Base-by-base conservation (phyloP, 2,113 vertebrate genomes). In the Desmodus rotundus region DNA sequence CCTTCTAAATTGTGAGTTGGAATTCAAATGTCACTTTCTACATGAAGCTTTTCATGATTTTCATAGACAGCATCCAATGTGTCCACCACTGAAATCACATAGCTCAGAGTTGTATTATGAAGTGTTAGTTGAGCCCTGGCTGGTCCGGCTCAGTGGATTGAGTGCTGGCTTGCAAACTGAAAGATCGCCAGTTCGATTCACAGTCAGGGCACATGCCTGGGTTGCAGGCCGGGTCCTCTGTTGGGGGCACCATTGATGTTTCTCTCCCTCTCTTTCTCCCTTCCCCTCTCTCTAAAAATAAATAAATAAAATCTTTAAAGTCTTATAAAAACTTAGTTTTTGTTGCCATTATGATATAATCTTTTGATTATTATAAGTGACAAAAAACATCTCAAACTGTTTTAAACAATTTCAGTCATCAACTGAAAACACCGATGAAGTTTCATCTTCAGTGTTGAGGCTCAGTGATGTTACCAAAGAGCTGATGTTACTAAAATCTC, bases 21-120 rank as follows among this genome's bases (percentile, higher is more conserved):
- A 93, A 96, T 96, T 94, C 58, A 95, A 24, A 85, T 56, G 63
- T 68, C 56, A n/a, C 70, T 89, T 96, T 93, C 52, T 28, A 78
- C 14, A 45, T 56, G 76, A 92, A 90, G 28, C 24, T 14, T 78
- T 94, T 80, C 28, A 47, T n/a, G 54, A 80, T 45, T 87, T 24
- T 76, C 38, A 87, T 11, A 61, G 93, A 58, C 63, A 83, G 56
- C 68, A 93, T 68, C 73, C 77, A 47, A 0, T 41, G 10, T 96
- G 8, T 95, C 58, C 28, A 38, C 91, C 11, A 63, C 63, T 89
- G 77, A 68, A 87, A 68, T 96, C 73, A 43, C 36, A 81, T 78
- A 90, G 36, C 70, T 92, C 56, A 68, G 81, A 94, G 54, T 86
- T 96, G 68, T 13, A 63, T 72, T 89, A 36, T 74, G 24, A 58